Evolutionary conservation across 2,888 invertebrate genomes (phyloP).

Genomic region (Agrochola litura): DNA sequence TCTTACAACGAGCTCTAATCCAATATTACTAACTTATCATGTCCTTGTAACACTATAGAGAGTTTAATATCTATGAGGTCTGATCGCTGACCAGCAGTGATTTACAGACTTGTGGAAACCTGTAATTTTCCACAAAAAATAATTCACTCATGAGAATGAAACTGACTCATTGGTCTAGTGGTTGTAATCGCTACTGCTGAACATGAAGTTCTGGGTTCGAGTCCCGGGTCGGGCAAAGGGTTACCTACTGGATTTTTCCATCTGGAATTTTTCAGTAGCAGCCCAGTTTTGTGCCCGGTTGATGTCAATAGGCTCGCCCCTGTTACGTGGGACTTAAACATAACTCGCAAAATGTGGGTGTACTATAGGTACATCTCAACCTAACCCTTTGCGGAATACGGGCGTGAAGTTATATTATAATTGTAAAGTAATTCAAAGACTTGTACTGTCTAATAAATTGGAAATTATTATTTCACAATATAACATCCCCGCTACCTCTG

Average conservation of each 20-base stretch:
- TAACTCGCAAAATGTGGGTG: background rate
- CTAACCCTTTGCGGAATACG: too few relatives aligned
- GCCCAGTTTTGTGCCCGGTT: background rate
- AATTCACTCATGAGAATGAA: background rate
- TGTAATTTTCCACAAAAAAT: background rate
- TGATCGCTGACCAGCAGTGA: background rate
- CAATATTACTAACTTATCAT: background rate
- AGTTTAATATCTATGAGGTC: background rate
- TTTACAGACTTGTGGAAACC: background rate
- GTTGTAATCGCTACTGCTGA: background rate
- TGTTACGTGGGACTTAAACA: background rate
- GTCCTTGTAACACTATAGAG: background rate
- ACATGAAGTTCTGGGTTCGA: background rate
- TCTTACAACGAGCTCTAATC: background rate
- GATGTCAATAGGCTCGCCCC: background rate
- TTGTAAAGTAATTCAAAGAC: background rate
- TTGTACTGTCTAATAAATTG: too few relatives aligned
- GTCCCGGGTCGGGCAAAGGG: background rate
- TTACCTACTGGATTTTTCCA: background rate
- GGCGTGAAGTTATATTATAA: background rate
- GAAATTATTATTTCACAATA: background rate
- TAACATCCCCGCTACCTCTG: background rate
- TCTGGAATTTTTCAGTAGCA: background rate
- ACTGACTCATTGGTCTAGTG: background rate
- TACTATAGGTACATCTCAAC: background rate